These are phyloP conservation scores for Apotomis turbidana DNA, from an alignment of 2,888 invertebrate genomes.

Conservation along the genomic window DNA sequence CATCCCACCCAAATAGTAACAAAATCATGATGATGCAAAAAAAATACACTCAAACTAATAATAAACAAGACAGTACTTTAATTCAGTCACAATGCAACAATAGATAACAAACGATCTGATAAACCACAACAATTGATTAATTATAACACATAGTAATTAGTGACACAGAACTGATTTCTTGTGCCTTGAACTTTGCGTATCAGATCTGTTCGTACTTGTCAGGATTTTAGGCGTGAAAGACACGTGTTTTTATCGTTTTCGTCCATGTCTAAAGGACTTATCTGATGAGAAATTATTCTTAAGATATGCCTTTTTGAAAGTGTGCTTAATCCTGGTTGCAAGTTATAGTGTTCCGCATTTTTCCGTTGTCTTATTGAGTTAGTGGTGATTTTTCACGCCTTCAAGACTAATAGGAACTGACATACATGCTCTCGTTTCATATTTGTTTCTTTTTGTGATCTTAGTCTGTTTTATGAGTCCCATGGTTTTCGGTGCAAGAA, in stretches of 20 bases:
- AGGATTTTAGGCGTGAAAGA: conserved; percentile 9
- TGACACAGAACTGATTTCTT: conserved; percentile 31
- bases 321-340: background rate
- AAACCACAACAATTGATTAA: conserved; percentile 40
- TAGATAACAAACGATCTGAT: conserved; percentile 29
- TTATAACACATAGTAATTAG: conserved; percentile 38
- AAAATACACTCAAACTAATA: conserved; percentile 2
- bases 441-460: too few species aligned
- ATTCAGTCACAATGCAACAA: background rate
- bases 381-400: conserved; percentile 27
- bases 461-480: too few species aligned
- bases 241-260: background rate
- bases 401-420: background rate
- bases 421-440: background rate
- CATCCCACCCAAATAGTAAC: background rate
- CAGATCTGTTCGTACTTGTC: conserved; percentile 27
- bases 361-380: conserved; percentile 18
- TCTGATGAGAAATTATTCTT: background rate
- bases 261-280: background rate
- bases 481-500: too few species aligned
- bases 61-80: background rate
- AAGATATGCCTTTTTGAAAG: background rate
- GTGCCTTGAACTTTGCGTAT: conserved; percentile 38
- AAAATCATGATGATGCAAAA: background rate
- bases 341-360: conserved; percentile 25